phyloP scores from a whole-genome alignment of 2,888 invertebrate species.

The Mythimna lalbum region DNA sequence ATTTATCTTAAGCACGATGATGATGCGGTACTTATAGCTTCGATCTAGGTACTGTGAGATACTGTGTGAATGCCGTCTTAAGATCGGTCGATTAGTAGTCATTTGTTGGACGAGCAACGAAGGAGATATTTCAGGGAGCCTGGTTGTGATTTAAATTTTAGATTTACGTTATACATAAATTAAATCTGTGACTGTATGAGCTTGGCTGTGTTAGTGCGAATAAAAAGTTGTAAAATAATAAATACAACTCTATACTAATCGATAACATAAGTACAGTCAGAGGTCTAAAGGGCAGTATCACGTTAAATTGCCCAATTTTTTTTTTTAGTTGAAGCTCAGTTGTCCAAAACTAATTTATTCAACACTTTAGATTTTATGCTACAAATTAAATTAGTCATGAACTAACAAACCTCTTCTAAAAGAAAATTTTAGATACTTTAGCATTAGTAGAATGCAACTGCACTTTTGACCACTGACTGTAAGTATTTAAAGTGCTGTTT shows the following conservation, averaged over 20 bases:
- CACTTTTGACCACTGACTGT: no score
- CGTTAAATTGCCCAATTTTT: no score
- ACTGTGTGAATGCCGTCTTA: constrained; percentile 8
- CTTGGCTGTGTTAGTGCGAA: background rate
- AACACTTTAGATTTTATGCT: no score
- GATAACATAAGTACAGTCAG: no score
- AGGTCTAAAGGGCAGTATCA: no score
- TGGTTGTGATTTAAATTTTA: background rate
- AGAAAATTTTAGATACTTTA: no score
- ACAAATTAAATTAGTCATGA: no score
- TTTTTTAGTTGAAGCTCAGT: no score
- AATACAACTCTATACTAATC: background rate
- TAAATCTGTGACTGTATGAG: background rate
- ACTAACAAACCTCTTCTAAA: no score
- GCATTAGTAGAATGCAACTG: no score
- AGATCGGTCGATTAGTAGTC: background rate
- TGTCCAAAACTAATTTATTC: no score
- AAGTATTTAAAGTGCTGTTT: background rate
- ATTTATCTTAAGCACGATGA: constrained; percentile 36
- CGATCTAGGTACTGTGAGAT: constrained; percentile 11
- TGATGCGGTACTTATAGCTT: constrained; percentile 21
- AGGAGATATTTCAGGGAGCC: no score
- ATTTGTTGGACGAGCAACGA: background rate
- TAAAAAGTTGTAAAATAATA: background rate
- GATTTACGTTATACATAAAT: background rate